Evolutionary conservation across 2,113 vertebrate genomes (phyloP).

Genomic region (Antigone vipio): DNA sequence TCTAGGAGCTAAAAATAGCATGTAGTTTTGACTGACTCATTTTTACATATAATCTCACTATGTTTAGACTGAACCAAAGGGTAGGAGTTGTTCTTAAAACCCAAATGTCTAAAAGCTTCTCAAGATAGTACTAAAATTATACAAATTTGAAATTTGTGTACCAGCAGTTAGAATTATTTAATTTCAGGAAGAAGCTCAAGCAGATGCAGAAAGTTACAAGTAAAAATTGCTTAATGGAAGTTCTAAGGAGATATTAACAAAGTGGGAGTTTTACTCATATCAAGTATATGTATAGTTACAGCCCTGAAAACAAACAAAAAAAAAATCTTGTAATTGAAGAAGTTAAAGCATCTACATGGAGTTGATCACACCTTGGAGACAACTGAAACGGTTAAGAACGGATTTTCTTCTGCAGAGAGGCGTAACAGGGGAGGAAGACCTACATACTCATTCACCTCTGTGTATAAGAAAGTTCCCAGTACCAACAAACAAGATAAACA

Average conservation of each 20-base stretch:
- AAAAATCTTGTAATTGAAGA: background rate
- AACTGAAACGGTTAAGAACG: background rate
- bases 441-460: background rate
- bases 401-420: background rate
- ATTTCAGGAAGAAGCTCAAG: background rate
- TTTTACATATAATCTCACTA: background rate
- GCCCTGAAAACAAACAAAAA: background rate
- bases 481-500: background rate
- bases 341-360: background rate
- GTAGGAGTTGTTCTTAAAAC: constrained; percentile 22
- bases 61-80: background rate
- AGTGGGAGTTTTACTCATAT: background rate
- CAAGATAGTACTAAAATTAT: background rate
- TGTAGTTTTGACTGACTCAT: constrained; percentile 25
- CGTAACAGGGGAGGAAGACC: background rate
- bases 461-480: background rate
- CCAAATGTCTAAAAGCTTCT: background rate
- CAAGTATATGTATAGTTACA: background rate
- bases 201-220: background rate
- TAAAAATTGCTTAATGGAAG: background rate
- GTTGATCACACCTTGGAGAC: background rate
- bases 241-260: background rate
- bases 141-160: background rate
- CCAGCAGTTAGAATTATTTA: background rate
- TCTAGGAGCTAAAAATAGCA: constrained; percentile 24